Evolutionary conservation across 1,140 invertebrate species (phyloP), one percentile per base, ranked within the genome.

Genomic region (Hylaeus anthracinus): DNA sequence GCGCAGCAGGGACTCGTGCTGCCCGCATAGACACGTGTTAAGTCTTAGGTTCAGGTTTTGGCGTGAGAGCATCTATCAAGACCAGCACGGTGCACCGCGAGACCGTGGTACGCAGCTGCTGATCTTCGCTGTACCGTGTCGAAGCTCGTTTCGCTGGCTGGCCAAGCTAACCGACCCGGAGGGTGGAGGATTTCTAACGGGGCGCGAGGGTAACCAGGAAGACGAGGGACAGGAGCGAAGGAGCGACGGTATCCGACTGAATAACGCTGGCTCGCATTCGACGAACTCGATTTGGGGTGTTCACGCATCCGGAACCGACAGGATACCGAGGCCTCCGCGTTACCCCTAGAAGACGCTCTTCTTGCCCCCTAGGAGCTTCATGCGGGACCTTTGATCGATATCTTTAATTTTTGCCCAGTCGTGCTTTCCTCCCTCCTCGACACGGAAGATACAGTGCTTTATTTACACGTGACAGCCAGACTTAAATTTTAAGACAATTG

Each of bases 31-130:
- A 83, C 67, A 84, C 86, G 86, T 85, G 76, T 87, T 73, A 83
- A 74, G 78, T 37, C 26, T 26, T 26, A 26, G 26, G 26, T 26
- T 26, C 26, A 26, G 26, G 26, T 26, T 26, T 26, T 26, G 26
- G 79, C 84, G 82, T 81, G 73, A 79, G 82, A 89, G 83, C 89
- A 90, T 90, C 86, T 82, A 90, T 88, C 88, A 88, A 69, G 83
- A 82, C 82, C 85, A 75, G 86, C 85, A 88, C 83, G 88, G 86
- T 72, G 81, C 83, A 79, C 70, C 83, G 76, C 76, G 81, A 88
- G 77, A 88, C 83, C 85, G 88, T 80, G 83, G 72, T 81, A 81
- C 82, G 81, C 88, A 89, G 84, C 87, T 89, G 86, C 82, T 84
- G 85, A 81, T 85, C 84, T 87, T 56, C 85, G 76, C 37, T 88